Evolutionary conservation across 2,888 invertebrate species (phyloP), one percentile per base, ranked within the genome.

Genomic region (Escarpia spicata): DNA sequence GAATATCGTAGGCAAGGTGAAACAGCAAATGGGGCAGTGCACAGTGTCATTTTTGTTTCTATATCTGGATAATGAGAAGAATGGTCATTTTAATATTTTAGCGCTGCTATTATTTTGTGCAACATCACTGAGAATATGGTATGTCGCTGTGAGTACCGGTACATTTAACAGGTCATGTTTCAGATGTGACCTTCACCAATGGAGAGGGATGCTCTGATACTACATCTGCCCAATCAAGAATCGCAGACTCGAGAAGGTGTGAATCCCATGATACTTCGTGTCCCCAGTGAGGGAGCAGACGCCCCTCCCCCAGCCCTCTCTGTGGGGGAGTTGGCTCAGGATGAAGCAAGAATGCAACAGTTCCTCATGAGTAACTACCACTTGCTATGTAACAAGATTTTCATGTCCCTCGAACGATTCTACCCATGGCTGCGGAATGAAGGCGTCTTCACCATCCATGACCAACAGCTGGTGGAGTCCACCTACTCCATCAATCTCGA

Each of bases 351-450:
- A 26, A 75, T 75, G 75, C 75, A 75, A 26, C 75, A 75, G 75
- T 75, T 75, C 75, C 75, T 75, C 75, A 75, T 26, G n/a, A 75
- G 75, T 15, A 75, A 75, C 75, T 75, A 75, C n/a, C 75, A 75
- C 75, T 26, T 75, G n/a, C 75, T 75, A 26, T 75, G 75, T n/a
- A 75, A 75, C 19, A 75, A n/a, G 75, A 75, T 75, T 26, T 75
- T 75, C 75, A 75, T 75, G 75, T 75, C 75, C n/a, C 75, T 75
- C 6, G 75, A 75, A 2, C n/a, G 19, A 0, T 75, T 75, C n/a
- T 75, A 26, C 75, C 19, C 75, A 4, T 75, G 75, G 75, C n/a
- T 75, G 26, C 75, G 75, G 6, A 26, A 19, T 26, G 19, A n/a
- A 26, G 75, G 75, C 26, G 26, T 75, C 75, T 75, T 75, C 75